These are phyloP conservation scores for Apodemia zela DNA, from an alignment of 2,888 invertebrate genomes.

Conservation along the genomic window DNA sequence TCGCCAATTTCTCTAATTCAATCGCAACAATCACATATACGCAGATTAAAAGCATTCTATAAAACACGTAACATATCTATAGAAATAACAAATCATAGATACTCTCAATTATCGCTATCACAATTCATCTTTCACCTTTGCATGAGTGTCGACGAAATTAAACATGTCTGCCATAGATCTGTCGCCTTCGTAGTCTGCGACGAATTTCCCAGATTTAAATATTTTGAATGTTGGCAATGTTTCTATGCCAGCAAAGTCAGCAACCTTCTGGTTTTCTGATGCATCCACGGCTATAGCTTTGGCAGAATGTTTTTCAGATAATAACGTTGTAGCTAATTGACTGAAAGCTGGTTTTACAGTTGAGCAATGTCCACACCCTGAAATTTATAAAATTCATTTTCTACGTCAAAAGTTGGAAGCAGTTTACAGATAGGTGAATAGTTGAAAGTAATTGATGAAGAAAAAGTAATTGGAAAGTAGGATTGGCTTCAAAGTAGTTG, in stretches of 20 bases:
- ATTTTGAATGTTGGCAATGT: constrained; percentile 86
- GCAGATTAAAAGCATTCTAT: background rate
- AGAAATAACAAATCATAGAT: constrained; percentile 11
- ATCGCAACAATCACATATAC: background rate
- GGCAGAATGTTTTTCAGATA: constrained; percentile 52
- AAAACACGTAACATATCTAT: constrained; percentile 7
- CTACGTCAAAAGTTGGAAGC: too few species aligned
- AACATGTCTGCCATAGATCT: constrained; percentile 78
- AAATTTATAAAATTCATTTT: constrained; percentile 24
- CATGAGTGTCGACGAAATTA: constrained; percentile 58
- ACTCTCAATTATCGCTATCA: constrained; percentile 39
- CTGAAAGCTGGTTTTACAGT: constrained; percentile 84
- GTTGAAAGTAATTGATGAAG: too few species aligned
- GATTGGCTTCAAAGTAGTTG: too few species aligned
- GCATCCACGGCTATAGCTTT: constrained; percentile 84
- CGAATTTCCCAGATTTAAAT: constrained; percentile 73
- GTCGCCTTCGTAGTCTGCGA: constrained; percentile 80
- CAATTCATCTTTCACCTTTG: constrained; percentile 63
- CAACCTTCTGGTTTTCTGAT: constrained; percentile 79
- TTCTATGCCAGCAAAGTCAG: constrained; percentile 80
- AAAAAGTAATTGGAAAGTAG: too few species aligned
- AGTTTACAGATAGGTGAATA: too few species aligned
- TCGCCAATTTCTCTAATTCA: too few species aligned
- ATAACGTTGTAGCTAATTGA: constrained; percentile 72
- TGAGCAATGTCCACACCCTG: constrained; percentile 88